A percentile compares a stretch with the other conserved stretches of the same genome.
These are phyloP conservation scores for Epinephelus coioides DNA, from an alignment of 2,797 vertebrate genomes.

Conservation along the genomic window DNA sequence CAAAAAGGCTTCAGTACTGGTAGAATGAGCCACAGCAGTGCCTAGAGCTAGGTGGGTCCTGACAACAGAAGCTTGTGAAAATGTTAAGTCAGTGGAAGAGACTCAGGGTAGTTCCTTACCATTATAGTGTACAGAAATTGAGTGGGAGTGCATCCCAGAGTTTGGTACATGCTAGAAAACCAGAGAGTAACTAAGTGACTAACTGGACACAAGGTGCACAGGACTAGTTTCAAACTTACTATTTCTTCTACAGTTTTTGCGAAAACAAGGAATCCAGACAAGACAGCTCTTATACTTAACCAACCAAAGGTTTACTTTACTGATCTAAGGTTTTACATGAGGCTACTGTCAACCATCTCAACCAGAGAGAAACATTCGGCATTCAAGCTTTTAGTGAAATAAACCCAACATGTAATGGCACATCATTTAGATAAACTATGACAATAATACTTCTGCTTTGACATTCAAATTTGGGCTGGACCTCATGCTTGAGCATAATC, in stretches of 20 bases:
- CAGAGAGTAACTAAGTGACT: neutral
- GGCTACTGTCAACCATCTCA: neutral
- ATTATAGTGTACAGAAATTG: neutral
- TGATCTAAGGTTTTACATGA: neutral
- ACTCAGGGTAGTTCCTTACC: neutral
- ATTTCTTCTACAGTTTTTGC: neutral
- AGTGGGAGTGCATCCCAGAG: neutral
- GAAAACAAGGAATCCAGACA: neutral
- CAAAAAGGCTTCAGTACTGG: neutral
- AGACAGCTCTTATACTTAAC: neutral
- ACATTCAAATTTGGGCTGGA: too few relatives aligned
- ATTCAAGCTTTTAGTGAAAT: neutral
- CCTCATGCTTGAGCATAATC: too few relatives aligned
- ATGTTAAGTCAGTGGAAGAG: constrained; percentile 6
- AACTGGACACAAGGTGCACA: neutral
- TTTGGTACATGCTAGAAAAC: neutral
- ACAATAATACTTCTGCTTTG: too few relatives aligned
- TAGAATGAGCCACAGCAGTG: neutral
- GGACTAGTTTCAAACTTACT: neutral
- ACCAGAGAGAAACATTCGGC: neutral
- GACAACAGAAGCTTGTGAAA: constrained; percentile 16
- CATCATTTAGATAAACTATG: too few relatives aligned
- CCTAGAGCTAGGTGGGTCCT: neutral
- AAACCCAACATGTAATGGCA: too few relatives aligned
- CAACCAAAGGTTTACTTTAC: neutral